Evolutionary conservation across 2,797 vertebrate species (phyloP), one percentile per base, ranked within the genome.

Genomic region (Phylloscopus collybita): DNA sequence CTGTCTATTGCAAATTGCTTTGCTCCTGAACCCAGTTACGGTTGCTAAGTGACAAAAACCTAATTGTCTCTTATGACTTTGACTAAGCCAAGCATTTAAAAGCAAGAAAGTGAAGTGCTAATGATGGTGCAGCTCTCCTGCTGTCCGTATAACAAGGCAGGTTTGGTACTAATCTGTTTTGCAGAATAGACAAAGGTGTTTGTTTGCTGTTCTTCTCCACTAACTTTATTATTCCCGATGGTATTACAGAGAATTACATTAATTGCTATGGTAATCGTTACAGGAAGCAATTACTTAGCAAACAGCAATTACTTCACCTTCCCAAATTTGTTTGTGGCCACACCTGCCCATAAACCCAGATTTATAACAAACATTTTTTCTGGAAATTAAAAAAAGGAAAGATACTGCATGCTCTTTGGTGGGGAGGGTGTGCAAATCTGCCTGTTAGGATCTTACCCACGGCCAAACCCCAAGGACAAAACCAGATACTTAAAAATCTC

Each of bases 41-140:
- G 91, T 94, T 93, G 96, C 95, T 96, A 94, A 80, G 91, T 88
- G 89, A 95, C 84, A 80, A 78, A 81, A 50, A 29, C 71, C 64
- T 92, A 88, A 89, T 94, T 93, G 70, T 79, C 70, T 93, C 47
- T 78, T 36, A 25, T 66, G 80, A 92, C 78, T 96, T 94, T 53
- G 80, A 57, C 80, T 66, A 81, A 90, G 42, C 74, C 74, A 87
- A 87, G 64, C 56, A 85, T 93, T 96, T 82, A 76, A 87, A 90
- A 82, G 62, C 30, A 61, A 54, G 72, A 78, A 54, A 90, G 44
- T 21, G 54, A 84, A 87, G 61, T 26, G 66, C 60, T 69, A 53
- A 66, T 71, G 83, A 80, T 13, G 38, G 19, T 36, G 61, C 57
- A 66, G 57, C 32, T 84, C 56, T 94, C 45, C 60, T 74, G 70